Evolutionary conservation across 2,113 vertebrate species (phyloP).

Genomic region (Bostrychus sinensis): DNA sequence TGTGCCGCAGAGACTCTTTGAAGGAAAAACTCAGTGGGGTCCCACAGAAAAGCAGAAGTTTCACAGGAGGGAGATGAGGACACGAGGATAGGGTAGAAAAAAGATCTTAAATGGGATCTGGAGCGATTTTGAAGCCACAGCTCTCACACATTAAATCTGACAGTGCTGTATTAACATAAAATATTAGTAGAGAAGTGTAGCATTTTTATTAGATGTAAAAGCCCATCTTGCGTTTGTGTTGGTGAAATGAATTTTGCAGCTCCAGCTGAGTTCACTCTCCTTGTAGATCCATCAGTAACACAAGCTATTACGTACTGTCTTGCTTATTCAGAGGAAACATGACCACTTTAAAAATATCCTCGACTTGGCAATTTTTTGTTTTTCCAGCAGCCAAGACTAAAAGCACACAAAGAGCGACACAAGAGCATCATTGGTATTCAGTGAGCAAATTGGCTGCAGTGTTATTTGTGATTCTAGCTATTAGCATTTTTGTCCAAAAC

Average conservation of each 20-base stretch:
- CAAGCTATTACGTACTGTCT: slow-evolving; percentile 5
- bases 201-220: slow-evolving; percentile 48
- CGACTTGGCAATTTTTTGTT: slow-evolving; percentile 3
- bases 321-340: not conserved
- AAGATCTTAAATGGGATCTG: slow-evolving; percentile 25
- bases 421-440: slow-evolving; percentile 1
- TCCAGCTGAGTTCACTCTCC: slow-evolving; percentile 26
- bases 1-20: slow-evolving; percentile 44
- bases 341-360: slow-evolving; percentile 14
- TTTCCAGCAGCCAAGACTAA: slow-evolving; percentile 8
- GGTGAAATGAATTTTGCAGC: slow-evolving; percentile 10
- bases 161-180: slow-evolving; percentile 22
- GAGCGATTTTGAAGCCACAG: slow-evolving; percentile 24
- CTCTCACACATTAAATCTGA: slow-evolving; percentile 24
- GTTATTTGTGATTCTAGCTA: not conserved
- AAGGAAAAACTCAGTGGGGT: slow-evolving; percentile 18
- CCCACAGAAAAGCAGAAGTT: slow-evolving; percentile 29
- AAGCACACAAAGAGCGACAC: not conserved
- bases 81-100: slow-evolving; percentile 15
- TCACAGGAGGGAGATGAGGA: slow-evolving; percentile 39
- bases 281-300: slow-evolving; percentile 26
- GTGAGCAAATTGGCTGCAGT: not conserved
- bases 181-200: slow-evolving; percentile 21
- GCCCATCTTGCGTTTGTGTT: slow-evolving; percentile 34
- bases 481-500: not conserved